A percentile compares a stretch with the other conserved stretches of the same genome.
phyloP scores from a whole-genome alignment of 2,113 vertebrate species.

The Gobius niger region DNA sequence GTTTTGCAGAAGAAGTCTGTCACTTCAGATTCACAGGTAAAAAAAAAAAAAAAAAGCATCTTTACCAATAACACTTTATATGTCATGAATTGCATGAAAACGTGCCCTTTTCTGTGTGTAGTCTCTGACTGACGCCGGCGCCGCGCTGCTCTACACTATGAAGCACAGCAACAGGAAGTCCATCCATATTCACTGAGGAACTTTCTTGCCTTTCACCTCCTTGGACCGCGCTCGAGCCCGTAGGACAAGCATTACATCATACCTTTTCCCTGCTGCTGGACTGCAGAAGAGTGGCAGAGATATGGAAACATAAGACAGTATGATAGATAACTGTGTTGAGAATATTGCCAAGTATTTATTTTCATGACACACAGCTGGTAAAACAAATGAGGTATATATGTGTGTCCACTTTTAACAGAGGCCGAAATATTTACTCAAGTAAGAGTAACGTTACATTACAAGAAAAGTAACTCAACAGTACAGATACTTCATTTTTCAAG shows the following conservation, averaged over 20 bases:
- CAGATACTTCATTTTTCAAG: too few relatives aligned
- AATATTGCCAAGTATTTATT: not conserved
- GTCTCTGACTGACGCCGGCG: slow-evolving; percentile 69
- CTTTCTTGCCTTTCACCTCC: slow-evolving; percentile 18
- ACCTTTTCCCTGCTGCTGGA: not conserved
- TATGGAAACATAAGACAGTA: slow-evolving; percentile 11
- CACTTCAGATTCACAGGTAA: slow-evolving; percentile 66
- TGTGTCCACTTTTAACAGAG: not conserved
- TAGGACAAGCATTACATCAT: not conserved
- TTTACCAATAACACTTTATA: not conserved
- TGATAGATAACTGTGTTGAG: slow-evolving; percentile 9
- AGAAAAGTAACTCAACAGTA: too few relatives aligned
- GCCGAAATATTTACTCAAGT: not conserved
- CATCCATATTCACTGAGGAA: slow-evolving; percentile 39
- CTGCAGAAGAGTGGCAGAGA: slow-evolving; percentile 6
- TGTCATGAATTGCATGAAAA: not conserved
- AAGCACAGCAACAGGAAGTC: slow-evolving; percentile 70
- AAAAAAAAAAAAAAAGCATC: slow-evolving; percentile 15
- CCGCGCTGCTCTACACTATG: slow-evolving; percentile 70
- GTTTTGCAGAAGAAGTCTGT: slow-evolving; percentile 49
- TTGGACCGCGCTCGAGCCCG: slow-evolving; percentile 25
- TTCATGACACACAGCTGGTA: too few relatives aligned
- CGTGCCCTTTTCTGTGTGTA: slow-evolving; percentile 24
- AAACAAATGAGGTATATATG: not conserved
- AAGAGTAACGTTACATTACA: too few relatives aligned